These are phyloP conservation scores for Epizoanthus stellaris DNA, from an alignment of 92 coral and sea anemone species.

Conservation along the genomic window DNA sequence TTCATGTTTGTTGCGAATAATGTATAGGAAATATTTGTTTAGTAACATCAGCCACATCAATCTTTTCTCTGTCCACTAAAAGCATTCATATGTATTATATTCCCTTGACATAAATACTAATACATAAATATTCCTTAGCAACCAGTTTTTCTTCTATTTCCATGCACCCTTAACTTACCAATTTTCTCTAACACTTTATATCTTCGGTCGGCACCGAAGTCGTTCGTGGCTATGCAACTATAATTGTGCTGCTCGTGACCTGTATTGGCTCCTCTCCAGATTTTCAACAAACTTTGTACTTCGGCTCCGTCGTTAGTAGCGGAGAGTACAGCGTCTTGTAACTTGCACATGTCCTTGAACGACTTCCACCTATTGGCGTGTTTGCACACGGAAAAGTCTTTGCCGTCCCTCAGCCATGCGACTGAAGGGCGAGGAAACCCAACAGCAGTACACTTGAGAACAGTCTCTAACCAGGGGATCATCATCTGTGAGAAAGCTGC, in stretches of 20 bases:
- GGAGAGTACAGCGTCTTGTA: background rate
- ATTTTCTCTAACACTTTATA: background rate
- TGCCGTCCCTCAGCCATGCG: conserved; percentile 21
- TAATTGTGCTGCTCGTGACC: background rate
- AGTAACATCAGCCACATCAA: too few species aligned
- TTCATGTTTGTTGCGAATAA: too few species aligned
- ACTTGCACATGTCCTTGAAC: conserved; percentile 16
- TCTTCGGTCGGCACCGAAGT: background rate
- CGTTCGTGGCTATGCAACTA: conserved; percentile 4
- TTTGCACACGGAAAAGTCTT: background rate
- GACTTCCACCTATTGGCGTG: background rate
- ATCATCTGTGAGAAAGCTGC: background rate
- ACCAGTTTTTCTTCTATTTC: too few species aligned
- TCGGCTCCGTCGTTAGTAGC: background rate
- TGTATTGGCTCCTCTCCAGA: conserved; percentile 10
- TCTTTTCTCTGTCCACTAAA: too few species aligned
- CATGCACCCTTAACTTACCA: background rate
- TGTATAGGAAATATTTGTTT: too few species aligned
- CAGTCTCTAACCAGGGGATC: conserved; percentile 29
- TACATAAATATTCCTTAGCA: too few species aligned
- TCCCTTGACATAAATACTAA: too few species aligned
- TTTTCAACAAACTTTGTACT: background rate
- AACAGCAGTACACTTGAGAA: conserved; percentile 12
- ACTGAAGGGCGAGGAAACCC: conserved; percentile 20
- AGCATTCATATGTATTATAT: too few species aligned